phyloP scores from a whole-genome alignment of 2,888 invertebrate genomes.

The Heliconius ethilla region DNA sequence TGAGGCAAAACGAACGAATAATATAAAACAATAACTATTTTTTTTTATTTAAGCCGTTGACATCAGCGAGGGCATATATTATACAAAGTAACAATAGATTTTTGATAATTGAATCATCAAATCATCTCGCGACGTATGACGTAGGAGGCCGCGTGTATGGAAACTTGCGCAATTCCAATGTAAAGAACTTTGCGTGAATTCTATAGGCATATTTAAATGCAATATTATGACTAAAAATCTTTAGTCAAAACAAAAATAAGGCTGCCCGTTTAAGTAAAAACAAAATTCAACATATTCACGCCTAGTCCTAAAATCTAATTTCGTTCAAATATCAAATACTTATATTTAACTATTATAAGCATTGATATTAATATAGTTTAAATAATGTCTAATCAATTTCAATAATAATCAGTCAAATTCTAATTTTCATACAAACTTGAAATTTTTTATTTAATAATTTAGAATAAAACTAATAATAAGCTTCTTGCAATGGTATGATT shows the following conservation, averaged over 20 bases:
- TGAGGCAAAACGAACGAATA: slow-evolving; percentile 35
- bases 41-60: slow-evolving; percentile 41
- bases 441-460: slow-evolving; percentile 18
- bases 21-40: slow-evolving; percentile 39
- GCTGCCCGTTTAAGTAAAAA: slow-evolving; percentile 9
- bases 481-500: slow-evolving; percentile 2
- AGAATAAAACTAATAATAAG: slow-evolving; percentile 4
- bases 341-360: slow-evolving; percentile 5
- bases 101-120: slow-evolving; percentile 40
- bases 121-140: slow-evolving; percentile 30
- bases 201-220: slow-evolving; percentile 10
- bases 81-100: slow-evolving; percentile 34
- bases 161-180: slow-evolving; percentile 20
- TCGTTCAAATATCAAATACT: slow-evolving; percentile 14
- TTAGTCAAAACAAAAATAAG: slow-evolving; percentile 5
- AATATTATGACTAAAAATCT: background rate
- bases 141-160: slow-evolving; percentile 15
- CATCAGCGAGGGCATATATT: slow-evolving; percentile 38
- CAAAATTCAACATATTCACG: slow-evolving; percentile 13
- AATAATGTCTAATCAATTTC: slow-evolving; percentile 7
- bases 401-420: slow-evolving; percentile 12
- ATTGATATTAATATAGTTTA: slow-evolving; percentile 4
- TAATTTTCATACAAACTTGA: slow-evolving; percentile 22
- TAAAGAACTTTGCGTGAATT: slow-evolving; percentile 4
- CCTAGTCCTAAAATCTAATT: background rate